Percentiles rank a stretch among this genome's conserved stretches.
These are phyloP conservation scores for Tenthredo livida DNA, from an alignment of 2,888 invertebrate genomes.

Conservation along the genomic window DNA sequence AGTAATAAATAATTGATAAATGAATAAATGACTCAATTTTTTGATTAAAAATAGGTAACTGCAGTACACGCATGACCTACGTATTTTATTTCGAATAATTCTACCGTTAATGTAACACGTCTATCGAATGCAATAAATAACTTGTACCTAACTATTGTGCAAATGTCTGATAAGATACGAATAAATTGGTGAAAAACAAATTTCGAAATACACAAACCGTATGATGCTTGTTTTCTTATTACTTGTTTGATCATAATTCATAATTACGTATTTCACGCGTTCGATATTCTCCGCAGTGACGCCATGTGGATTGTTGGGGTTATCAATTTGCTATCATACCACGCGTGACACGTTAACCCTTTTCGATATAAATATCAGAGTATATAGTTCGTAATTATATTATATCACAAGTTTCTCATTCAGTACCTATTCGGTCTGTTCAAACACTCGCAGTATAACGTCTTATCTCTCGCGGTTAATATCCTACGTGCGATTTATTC, in stretches of 20 bases:
- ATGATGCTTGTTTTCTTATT: constrained; percentile 18
- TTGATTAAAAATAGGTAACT: background rate
- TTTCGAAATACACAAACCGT: constrained; percentile 9
- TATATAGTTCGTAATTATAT: background rate
- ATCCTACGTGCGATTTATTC: background rate
- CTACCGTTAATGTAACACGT: background rate
- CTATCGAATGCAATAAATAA: background rate
- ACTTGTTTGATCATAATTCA: background rate
- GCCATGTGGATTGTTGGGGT: constrained; percentile 25
- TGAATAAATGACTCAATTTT: background rate
- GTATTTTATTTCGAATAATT: background rate
- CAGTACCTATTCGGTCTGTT: background rate
- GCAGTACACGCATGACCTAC: background rate
- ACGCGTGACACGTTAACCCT: constrained; percentile 23
- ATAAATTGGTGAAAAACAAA: constrained; percentile 11
- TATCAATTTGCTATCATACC: background rate
- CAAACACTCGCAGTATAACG: no score
- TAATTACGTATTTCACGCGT: background rate
- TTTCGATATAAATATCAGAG: background rate
- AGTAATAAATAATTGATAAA: background rate
- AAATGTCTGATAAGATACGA: constrained; percentile 6
- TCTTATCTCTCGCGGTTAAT: no score
- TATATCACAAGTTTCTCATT: background rate
- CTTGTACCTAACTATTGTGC: background rate
- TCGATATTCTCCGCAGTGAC: background rate